Percentiles rank a stretch among this genome's conserved stretches.
Evolutionary conservation across 2,113 vertebrate genomes (phyloP).

Genomic region (Phyllostomus hastatus): DNA sequence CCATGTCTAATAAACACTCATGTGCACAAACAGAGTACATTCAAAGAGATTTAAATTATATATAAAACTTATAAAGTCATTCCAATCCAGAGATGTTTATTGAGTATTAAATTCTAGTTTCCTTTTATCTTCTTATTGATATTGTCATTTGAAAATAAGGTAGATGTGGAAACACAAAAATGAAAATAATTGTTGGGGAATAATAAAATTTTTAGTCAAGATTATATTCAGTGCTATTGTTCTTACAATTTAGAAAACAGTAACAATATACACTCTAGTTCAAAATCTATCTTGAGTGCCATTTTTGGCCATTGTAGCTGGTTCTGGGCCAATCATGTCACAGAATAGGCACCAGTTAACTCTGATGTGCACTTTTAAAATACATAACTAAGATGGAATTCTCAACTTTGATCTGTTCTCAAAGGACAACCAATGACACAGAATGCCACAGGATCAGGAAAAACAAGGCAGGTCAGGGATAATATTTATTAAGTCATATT

Average conservation of each 20-base stretch:
- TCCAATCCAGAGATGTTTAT: not conserved
- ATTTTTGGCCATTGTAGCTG: not conserved
- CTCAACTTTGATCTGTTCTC: not conserved
- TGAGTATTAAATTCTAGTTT: not conserved
- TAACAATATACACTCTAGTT: not conserved
- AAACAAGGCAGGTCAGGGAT: not conserved
- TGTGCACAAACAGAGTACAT: not conserved
- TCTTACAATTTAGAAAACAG: not conserved
- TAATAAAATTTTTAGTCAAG: not conserved
- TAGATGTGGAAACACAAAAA: not conserved
- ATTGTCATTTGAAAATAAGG: not conserved
- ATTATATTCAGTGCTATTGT: not conserved
- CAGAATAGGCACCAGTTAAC: not conserved
- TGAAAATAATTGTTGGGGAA: not conserved
- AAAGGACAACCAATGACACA: not conserved
- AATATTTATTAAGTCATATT: not conserved
- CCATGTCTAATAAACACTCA: not conserved
- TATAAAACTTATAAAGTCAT: not conserved
- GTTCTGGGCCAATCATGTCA: not conserved
- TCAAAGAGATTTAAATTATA: not conserved
- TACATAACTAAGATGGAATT: not conserved
- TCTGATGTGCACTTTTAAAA: not conserved
- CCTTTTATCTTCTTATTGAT: not conserved
- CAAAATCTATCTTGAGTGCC: not conserved
- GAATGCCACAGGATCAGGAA: not conserved